These are phyloP conservation scores for Aphelinus certus DNA, from an alignment of 1,140 invertebrate species.

Conservation along the genomic window DNA sequence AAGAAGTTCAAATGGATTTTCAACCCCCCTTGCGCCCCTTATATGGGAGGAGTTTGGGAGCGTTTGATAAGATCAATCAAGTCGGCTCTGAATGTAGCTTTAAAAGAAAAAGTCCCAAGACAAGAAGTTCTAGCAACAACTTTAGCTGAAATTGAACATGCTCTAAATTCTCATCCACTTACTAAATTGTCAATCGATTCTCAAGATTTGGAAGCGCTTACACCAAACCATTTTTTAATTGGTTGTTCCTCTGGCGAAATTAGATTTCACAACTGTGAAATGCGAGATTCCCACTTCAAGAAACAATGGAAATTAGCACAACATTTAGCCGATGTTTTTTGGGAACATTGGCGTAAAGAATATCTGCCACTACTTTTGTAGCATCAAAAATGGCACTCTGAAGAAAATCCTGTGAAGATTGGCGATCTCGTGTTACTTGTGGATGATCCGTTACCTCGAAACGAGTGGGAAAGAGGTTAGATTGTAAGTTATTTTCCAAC, in stretches of 20 bases:
- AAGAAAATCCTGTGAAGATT: not conserved
- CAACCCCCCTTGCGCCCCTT: constrained; percentile 19
- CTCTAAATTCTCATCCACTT: constrained; percentile 44
- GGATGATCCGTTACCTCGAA: not conserved
- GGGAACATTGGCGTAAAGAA: constrained; percentile 45
- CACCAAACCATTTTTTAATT: constrained; percentile 52
- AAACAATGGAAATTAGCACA: constrained; percentile 39
- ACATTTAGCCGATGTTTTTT: constrained; percentile 45
- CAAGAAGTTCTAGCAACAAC: constrained; percentile 23
- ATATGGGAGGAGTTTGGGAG: constrained; percentile 35
- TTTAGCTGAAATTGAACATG: constrained; percentile 18
- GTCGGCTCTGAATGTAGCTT: not conserved
- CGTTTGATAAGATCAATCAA: constrained; percentile 14
- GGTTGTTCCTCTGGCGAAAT: constrained; percentile 21
- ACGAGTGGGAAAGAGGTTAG: not conserved
- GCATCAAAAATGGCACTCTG: constrained; percentile 47
- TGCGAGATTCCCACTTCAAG: not conserved
- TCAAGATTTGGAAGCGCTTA: constrained; percentile 48
- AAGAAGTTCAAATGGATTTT: constrained; percentile 26
- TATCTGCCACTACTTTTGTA: constrained; percentile 46
- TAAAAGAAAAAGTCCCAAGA: not conserved
- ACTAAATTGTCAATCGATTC: constrained; percentile 47
- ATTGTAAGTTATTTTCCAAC: not conserved
- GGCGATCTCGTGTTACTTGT: not conserved
- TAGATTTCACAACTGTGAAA: not conserved